phyloP scores from a whole-genome alignment of 2,888 invertebrate genomes.

The Ennomos fuscantarius region DNA sequence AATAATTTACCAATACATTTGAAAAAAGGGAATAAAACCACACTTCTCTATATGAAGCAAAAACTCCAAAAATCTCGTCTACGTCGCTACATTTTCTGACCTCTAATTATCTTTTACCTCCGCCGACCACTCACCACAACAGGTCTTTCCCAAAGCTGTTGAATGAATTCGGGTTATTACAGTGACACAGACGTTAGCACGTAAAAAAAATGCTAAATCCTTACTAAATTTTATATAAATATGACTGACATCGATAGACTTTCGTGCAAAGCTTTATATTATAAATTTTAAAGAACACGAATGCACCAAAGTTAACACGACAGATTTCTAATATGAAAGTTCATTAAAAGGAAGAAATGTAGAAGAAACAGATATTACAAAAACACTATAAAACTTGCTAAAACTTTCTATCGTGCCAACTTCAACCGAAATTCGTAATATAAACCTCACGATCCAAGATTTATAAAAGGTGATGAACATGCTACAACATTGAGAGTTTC shows the following conservation, averaged over 20 bases:
- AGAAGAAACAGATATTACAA: not conserved
- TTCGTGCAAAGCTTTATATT: constrained; percentile 61
- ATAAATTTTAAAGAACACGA: constrained; percentile 27
- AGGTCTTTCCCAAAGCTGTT: constrained; percentile 84
- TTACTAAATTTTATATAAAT: constrained; percentile 8
- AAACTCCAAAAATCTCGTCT: constrained; percentile 66
- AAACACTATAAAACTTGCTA: not conserved
- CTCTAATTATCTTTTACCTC: constrained; percentile 73
- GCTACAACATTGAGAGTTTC: constrained; percentile 71
- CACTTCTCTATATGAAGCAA: constrained; percentile 69
- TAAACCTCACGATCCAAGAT: constrained; percentile 21
- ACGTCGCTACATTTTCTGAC: constrained; percentile 65
- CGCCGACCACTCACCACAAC: constrained; percentile 80
- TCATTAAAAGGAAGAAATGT: not conserved
- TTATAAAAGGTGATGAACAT: constrained; percentile 50
- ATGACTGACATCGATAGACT: constrained; percentile 35
- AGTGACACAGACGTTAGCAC: constrained; percentile 34
- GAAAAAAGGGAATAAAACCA: constrained; percentile 56
- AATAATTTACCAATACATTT: constrained; percentile 48
- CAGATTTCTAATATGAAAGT: constrained; percentile 1
- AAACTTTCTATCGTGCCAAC: constrained; percentile 15
- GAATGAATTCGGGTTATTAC: constrained; percentile 71
- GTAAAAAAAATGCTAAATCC: constrained; percentile 21
- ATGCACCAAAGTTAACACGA: constrained; percentile 14
- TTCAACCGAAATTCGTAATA: constrained; percentile 12